Percentiles rank a stretch among this genome's conserved stretches.
Conservation (phyloP, 2,888 invertebrate species). For the Apamea sordens region DNA sequence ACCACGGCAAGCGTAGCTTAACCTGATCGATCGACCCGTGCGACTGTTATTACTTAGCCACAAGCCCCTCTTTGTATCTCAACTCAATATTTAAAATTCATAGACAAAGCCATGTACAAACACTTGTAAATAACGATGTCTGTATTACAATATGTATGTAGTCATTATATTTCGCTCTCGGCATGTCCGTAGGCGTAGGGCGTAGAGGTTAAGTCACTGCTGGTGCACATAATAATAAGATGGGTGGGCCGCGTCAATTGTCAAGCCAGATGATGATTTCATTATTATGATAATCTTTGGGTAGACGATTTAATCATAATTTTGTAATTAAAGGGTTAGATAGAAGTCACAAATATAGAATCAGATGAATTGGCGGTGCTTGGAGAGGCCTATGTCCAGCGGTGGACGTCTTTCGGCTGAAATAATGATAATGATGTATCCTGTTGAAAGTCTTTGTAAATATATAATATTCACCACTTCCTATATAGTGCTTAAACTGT, state of each 20-base stretch:
- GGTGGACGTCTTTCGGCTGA: too few relatives aligned
- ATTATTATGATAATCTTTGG: slow-evolving; percentile 41
- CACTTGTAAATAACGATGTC: not conserved
- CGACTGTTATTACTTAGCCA: too few relatives aligned
- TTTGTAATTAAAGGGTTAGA: not conserved
- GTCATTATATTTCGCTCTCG: slow-evolving; percentile 8
- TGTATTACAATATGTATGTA: slow-evolving; percentile 1
- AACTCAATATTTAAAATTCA: not conserved
- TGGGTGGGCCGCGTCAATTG: slow-evolving; percentile 54
- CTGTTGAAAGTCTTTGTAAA: too few relatives aligned
- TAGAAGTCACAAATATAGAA: too few relatives aligned
- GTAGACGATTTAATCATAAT: slow-evolving; percentile 9
- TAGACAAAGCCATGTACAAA: not conserved
- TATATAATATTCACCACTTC: too few relatives aligned
- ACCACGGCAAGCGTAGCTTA: too few relatives aligned
- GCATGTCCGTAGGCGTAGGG: slow-evolving; percentile 41
- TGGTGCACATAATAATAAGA: slow-evolving; percentile 40
- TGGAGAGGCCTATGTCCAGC: too few relatives aligned
- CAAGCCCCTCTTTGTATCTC: too few relatives aligned
- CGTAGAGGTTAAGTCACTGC: slow-evolving; percentile 51
- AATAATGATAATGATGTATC: too few relatives aligned
- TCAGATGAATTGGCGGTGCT: too few relatives aligned
- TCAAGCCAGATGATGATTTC: slow-evolving; percentile 37
- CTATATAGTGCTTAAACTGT: too few relatives aligned
- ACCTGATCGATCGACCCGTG: too few relatives aligned